A percentile compares a stretch with the other conserved stretches of the same genome.
These are phyloP conservation scores for Cyanoramphus novaezelandiae DNA, from an alignment of 2,113 vertebrate species.

Conservation along the genomic window DNA sequence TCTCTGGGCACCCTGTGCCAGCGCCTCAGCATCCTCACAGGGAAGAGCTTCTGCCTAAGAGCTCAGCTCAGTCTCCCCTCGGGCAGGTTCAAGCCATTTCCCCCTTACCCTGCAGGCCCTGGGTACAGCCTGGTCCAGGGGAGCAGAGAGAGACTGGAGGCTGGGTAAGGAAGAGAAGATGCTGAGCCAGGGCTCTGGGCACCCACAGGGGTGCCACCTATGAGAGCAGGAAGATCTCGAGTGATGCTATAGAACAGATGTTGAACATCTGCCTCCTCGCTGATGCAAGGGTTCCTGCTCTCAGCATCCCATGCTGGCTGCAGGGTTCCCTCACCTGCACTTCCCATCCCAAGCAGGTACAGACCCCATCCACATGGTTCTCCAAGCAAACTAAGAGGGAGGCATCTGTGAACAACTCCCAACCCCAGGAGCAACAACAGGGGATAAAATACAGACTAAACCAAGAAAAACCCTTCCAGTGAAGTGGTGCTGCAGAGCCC, in stretches of 20 bases:
- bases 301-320: fast-evolving
- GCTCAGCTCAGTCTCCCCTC: background rate
- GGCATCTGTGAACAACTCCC: background rate
- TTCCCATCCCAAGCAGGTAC: fast-evolving
- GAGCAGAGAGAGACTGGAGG: fast-evolving
- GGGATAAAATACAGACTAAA: background rate
- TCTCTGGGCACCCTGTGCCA: no score
- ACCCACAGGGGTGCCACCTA: fast-evolving
- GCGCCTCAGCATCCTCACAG: no score
- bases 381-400: fast-evolving
- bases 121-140: background rate
- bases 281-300: fast-evolving
- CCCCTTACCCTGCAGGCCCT: background rate
- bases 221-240: background rate
- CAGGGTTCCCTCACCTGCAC: background rate
- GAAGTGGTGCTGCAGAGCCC: background rate
- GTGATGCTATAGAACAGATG: background rate
- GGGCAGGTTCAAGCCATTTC: background rate
- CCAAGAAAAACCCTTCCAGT: background rate
- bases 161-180: background rate
- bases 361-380: fast-evolving
- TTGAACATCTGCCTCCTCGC: no score
- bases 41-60: background rate
- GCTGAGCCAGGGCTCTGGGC: background rate
- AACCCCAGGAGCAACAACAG: background rate